Percentiles rank a stretch among this genome's conserved stretches.
phyloP scores from a whole-genome alignment of 2,888 invertebrate species.

The Hypercompe scribonia region DNA sequence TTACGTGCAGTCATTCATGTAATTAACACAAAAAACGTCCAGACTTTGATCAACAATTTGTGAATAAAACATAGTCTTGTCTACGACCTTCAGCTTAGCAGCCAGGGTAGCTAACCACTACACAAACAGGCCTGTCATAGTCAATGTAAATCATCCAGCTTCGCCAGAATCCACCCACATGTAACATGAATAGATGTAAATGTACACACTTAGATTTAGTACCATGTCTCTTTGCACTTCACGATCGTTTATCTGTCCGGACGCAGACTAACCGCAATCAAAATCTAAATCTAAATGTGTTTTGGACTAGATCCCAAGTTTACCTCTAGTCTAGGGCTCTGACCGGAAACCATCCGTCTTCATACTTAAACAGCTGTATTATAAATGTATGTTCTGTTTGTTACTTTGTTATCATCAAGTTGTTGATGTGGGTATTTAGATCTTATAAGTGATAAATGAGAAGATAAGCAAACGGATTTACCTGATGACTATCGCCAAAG shows the following conservation, averaged over 20 bases:
- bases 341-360: neutral
- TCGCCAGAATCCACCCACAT: neutral
- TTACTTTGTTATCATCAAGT: neutral
- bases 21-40: no score
- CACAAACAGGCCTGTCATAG: no score
- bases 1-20: no score
- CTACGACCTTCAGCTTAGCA: no score
- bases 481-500: no score
- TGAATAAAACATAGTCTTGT: no score
- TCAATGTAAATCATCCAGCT: neutral
- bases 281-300: neutral
- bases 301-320: neutral
- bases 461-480: no score
- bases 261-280: slow-evolving; percentile 15
- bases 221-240: slow-evolving; percentile 12
- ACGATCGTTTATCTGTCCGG: slow-evolving; percentile 29
- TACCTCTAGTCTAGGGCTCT: no score
- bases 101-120: no score
- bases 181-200: no score
- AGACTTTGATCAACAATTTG: no score
- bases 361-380: neutral
- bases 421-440: neutral
- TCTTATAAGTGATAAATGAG: no score
- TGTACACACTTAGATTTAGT: slow-evolving; percentile 7
- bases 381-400: neutral